These are phyloP conservation scores for Sympetrum striolatum DNA, from an alignment of 2,888 invertebrate species.

Conservation along the genomic window DNA sequence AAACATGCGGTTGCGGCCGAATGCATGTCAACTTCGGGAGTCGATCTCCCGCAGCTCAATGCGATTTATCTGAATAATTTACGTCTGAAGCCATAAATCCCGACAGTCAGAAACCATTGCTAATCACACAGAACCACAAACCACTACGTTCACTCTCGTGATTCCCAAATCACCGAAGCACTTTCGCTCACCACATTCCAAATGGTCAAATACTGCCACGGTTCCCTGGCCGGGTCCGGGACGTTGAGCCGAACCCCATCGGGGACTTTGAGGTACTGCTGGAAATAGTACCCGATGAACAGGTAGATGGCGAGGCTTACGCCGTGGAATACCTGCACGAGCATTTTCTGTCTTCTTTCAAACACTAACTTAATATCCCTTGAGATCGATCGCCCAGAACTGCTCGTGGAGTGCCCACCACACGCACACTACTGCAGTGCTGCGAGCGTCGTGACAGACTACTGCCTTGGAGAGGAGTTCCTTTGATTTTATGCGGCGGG, in stretches of 20 bases:
- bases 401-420: background rate
- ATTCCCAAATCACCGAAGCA: too few relatives aligned
- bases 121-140: too few relatives aligned
- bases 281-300: constrained; percentile 16
- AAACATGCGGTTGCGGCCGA: too few relatives aligned
- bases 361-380: background rate
- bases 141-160: too few relatives aligned
- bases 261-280: constrained; percentile 34
- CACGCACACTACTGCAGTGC: too few relatives aligned
- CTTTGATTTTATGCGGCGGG: background rate
- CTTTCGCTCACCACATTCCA: constrained; percentile 24
- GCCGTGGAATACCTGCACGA: constrained; percentile 18
- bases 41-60: too few relatives aligned
- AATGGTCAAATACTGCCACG: constrained; percentile 33
- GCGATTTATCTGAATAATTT: too few relatives aligned
- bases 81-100: background rate
- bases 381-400: background rate
- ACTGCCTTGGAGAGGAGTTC: background rate
- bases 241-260: constrained; percentile 7
- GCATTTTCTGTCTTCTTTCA: background rate
- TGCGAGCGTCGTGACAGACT: background rate
- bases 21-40: too few relatives aligned
- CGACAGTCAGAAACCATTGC: background rate
- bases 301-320: constrained; percentile 8
- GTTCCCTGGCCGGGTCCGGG: constrained; percentile 18